These are phyloP conservation scores for Chrysolina haemoptera DNA, from an alignment of 2,888 invertebrate genomes.

Conservation along the genomic window DNA sequence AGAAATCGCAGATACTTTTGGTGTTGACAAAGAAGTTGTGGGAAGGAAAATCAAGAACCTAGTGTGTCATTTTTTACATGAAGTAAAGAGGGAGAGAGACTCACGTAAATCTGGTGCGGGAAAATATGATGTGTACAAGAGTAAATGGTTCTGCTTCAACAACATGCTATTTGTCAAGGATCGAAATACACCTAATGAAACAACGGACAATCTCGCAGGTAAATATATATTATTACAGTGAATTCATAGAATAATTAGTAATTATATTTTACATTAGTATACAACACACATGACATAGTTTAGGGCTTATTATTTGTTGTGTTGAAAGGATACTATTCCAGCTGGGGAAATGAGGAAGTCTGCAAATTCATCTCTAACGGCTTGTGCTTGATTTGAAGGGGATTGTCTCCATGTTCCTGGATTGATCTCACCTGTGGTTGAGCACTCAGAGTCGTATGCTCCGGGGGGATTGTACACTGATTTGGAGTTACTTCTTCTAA, in stretches of 20 bases:
- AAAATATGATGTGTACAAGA: slow-evolving; percentile 22
- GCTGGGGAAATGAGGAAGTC: slow-evolving; percentile 16
- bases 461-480: too few species aligned
- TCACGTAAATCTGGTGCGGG: slow-evolving; percentile 20
- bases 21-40: background rate
- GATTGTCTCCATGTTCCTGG: slow-evolving; percentile 32
- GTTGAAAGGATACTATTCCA: slow-evolving; percentile 13
- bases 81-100: slow-evolving; percentile 24
- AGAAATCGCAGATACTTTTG: slow-evolving; percentile 17
- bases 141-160: slow-evolving; percentile 31
- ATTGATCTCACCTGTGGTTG: slow-evolving; percentile 28
- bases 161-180: slow-evolving; percentile 29
- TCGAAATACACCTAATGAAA: background rate
- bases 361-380: slow-evolving; percentile 30
- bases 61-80: slow-evolving; percentile 21
- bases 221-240: background rate
- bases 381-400: slow-evolving; percentile 23
- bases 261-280: slow-evolving; percentile 13
- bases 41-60: slow-evolving; percentile 16
- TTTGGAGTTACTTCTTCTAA: too few species aligned
- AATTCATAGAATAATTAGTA: slow-evolving; percentile 21
- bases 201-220: background rate
- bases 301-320: slow-evolving; percentile 15
- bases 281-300: slow-evolving; percentile 17
- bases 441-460: too few species aligned